Conservation (phyloP, 1,140 invertebrate species). For the Aphelinus atriplicis region DNA sequence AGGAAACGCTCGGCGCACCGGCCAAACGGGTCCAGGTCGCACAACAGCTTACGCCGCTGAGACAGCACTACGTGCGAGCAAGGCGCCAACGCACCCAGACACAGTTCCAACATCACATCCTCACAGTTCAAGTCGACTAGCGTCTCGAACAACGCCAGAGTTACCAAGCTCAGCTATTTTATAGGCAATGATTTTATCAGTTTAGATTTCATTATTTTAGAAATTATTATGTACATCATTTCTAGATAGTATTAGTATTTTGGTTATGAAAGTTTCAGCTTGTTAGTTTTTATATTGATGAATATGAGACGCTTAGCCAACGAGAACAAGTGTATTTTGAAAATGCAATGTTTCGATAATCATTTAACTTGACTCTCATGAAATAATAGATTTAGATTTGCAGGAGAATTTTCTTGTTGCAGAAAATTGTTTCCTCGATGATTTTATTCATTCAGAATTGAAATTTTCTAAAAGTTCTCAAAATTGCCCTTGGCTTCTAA, state of each 20-base stretch:
- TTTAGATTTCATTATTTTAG: neutral
- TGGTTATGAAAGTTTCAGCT: no score
- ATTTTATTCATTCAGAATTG: no score
- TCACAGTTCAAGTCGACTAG: constrained; percentile 93
- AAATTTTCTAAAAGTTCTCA: no score
- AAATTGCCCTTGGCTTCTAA: no score
- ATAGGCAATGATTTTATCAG: neutral
- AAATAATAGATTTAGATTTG: no score
- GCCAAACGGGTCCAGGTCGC: constrained; percentile 83
- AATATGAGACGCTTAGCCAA: no score
- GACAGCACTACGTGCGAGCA: constrained; percentile 92
- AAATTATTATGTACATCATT: neutral
- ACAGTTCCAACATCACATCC: constrained; percentile 94
- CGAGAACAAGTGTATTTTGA: neutral
- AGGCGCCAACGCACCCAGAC: constrained; percentile 87
- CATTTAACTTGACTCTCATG: no score
- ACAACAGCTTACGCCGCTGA: constrained; percentile 78
- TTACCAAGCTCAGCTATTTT: constrained; percentile 85
- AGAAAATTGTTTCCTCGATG: no score
- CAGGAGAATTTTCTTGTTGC: no score
- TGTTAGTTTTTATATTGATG: no score
- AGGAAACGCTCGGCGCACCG: constrained; percentile 87
- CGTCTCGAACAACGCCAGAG: constrained; percentile 90
- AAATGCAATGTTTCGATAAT: neutral
- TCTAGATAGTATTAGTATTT: no score